phyloP scores from a whole-genome alignment of 2,113 vertebrate species.

The Corapipo altera region DNA sequence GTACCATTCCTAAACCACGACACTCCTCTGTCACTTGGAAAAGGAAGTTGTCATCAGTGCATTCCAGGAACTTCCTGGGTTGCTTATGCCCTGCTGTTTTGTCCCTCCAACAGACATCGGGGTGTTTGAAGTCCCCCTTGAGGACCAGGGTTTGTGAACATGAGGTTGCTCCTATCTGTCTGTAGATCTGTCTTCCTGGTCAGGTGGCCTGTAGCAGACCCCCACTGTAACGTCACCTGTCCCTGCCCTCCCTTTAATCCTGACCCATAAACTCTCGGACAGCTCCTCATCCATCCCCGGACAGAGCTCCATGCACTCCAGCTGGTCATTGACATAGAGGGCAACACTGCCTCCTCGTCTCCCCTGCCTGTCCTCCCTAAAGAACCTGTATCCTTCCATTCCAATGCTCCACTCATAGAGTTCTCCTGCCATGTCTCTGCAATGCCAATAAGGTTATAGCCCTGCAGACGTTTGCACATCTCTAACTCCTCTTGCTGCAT shows the following conservation, averaged over 20 bases:
- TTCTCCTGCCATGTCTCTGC: background rate
- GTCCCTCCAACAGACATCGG: background rate
- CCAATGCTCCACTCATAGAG: background rate
- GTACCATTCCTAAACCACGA: no score
- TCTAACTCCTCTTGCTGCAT: background rate
- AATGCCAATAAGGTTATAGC: background rate
- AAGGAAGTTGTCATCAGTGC: background rate
- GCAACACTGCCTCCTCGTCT: background rate
- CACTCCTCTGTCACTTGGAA: background rate
- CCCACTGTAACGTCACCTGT: background rate
- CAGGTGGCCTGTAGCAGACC: background rate
- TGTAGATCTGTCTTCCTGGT: background rate
- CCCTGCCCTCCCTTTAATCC: background rate
- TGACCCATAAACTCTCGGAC: background rate
- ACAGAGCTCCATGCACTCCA: background rate
- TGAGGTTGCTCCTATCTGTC: background rate
- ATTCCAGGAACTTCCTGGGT: background rate
- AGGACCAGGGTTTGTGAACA: background rate
- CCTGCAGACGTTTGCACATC: background rate
- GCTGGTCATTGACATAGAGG: background rate
- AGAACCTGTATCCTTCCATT: background rate
- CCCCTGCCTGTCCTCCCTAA: background rate
- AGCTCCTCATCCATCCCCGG: background rate
- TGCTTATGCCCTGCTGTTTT: background rate
- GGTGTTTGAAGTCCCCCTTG: background rate